These are phyloP conservation scores for Sinella curviseta DNA, from an alignment of 1,140 invertebrate species.

Conservation along the genomic window DNA sequence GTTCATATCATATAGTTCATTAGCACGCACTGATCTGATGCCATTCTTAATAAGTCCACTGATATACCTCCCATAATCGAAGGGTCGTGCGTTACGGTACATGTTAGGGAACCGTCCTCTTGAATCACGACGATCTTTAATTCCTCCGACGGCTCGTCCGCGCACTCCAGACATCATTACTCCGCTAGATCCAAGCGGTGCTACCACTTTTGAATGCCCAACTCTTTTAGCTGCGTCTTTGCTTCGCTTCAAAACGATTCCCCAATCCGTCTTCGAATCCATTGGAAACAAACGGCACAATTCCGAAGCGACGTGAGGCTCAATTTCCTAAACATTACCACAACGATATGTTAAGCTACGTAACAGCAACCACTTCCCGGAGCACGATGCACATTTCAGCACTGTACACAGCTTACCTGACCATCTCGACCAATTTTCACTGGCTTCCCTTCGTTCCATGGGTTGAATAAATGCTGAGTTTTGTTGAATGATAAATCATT, in stretches of 20 bases:
- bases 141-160: conserved; percentile 53
- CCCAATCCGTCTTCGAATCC: conserved; percentile 90
- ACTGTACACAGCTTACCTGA: conserved; percentile 58
- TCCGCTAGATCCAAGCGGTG: conserved; percentile 42
- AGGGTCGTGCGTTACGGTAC: conserved; percentile 41
- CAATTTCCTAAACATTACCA: conserved; percentile 74
- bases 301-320: conserved; percentile 90
- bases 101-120: conserved; percentile 57
- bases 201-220: conserved; percentile 43
- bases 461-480: conserved; percentile 91
- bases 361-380: neutral
- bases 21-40: conserved; percentile 46
- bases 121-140: conserved; percentile 53
- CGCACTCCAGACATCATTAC: conserved; percentile 58
- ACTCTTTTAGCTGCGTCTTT: conserved; percentile 74
- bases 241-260: conserved; percentile 81
- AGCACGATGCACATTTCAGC: neutral
- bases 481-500: conserved; percentile 90
- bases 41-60: conserved; percentile 45
- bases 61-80: conserved; percentile 49
- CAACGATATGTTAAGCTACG: conserved; percentile 36
- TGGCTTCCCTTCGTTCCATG: conserved; percentile 97
- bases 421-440: conserved; percentile 98
- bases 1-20: conserved; percentile 27
- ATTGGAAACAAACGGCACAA: conserved; percentile 90